Base-by-base conservation (phyloP, 2,888 invertebrate species). In the Caenorhabditis imperialis region DNA sequence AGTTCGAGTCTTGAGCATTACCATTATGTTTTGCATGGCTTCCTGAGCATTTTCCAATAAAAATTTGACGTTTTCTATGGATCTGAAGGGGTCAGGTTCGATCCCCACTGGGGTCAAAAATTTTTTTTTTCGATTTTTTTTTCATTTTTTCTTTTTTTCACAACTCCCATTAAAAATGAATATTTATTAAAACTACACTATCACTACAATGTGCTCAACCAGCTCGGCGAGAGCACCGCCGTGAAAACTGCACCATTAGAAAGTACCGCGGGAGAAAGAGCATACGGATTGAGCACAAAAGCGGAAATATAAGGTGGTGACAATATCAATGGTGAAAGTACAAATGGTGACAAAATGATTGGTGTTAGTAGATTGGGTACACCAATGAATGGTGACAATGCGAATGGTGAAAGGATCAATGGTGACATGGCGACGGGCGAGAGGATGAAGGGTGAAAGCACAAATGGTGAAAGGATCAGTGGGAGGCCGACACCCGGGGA, bases 261-360 rank as follows among this genome's bases (percentile, higher is more conserved):
- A 0, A 55, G 30, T 20, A 81, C 62, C 18, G 75, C 40, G 1
- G 83, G 83, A 1, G 77, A 77, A 23, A 83, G 63, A 0, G 71
- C 73, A 44, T 78, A 78, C 0, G 79, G 78, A 27, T 67, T 67
- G 5, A 81, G 60, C 4, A 81, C 65, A 40, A 79, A 71, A 23
- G 81, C 76, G 18, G 63, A 58, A 14, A 81, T 55, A n/a, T 50
- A 50, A 0, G 71, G 74, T 42, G 79, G 79, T 12, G 75, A 76
- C 5, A 78, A 51, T 18, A 81, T 77, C 8, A 79, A 40, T 3
- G 83, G 83, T 4, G 81, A 76, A 3, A 79, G 27, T 3, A 81
- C 73, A 47, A 81, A 82, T 14, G 81, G 81, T 4, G 77, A 75
- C 14, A 81, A 51, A 18, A 80, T 61, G 30, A 79, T 10, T 3